These are phyloP conservation scores for Zele albiditarsus DNA, from an alignment of 2,888 invertebrate genomes.

Conservation along the genomic window DNA sequence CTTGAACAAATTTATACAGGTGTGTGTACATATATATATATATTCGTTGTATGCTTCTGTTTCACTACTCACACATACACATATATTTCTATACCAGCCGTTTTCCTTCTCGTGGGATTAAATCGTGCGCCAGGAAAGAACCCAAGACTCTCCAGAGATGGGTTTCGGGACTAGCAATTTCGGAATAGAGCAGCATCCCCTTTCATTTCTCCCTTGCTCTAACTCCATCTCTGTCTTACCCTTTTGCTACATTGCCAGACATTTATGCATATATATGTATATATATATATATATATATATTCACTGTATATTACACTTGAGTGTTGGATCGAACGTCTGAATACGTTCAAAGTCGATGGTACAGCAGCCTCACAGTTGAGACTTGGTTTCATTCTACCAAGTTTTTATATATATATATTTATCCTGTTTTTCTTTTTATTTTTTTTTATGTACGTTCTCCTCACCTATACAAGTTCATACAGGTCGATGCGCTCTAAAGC, in stretches of 20 bases:
- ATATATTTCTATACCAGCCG: neutral
- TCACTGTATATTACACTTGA: neutral
- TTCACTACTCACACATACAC: neutral
- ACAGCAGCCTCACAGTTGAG: slow-evolving; percentile 9
- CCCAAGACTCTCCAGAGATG: slow-evolving; percentile 42
- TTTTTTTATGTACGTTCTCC: slow-evolving; percentile 7
- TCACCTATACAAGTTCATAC: slow-evolving; percentile 44
- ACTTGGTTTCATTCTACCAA: slow-evolving; percentile 11
- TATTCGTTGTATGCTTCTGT: neutral
- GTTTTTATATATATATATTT: slow-evolving; percentile 32
- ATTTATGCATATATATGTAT: too few species aligned
- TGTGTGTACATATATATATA: neutral
- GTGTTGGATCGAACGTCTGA: slow-evolving; percentile 25
- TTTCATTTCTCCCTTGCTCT: slow-evolving; percentile 1
- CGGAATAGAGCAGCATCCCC: slow-evolving; percentile 37
- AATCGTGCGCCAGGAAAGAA: slow-evolving; percentile 19
- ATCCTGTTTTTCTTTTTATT: neutral
- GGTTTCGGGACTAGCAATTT: slow-evolving; percentile 50
- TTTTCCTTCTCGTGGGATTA: slow-evolving; percentile 15
- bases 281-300: neutral
- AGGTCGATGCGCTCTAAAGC: slow-evolving; percentile 53
- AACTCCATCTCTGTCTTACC: neutral
- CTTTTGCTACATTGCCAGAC: neutral
- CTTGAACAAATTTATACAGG: neutral
- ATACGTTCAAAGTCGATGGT: slow-evolving; percentile 27